These are phyloP conservation scores for Bothrops jararaca DNA, from an alignment of 2,113 vertebrate genomes.

Conservation along the genomic window DNA sequence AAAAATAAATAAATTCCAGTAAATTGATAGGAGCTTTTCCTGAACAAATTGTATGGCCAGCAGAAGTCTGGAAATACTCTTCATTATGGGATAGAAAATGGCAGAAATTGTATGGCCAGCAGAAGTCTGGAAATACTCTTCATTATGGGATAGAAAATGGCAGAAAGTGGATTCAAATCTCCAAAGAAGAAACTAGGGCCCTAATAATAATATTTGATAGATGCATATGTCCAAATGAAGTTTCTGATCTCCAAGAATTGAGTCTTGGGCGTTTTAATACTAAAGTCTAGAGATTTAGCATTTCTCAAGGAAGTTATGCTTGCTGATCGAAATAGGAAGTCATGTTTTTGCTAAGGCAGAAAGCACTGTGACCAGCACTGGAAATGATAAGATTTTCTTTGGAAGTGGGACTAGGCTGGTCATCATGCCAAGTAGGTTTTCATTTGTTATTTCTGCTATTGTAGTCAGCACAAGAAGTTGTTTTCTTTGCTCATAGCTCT, in stretches of 20 bases:
- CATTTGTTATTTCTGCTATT: not conserved
- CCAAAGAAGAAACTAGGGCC: too few relatives aligned
- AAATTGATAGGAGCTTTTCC: not conserved
- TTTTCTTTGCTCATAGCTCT: too few relatives aligned
- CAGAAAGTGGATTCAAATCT: not conserved
- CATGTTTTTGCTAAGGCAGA: conserved; percentile 39
- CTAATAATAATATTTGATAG: too few relatives aligned
- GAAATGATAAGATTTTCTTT: too few relatives aligned
- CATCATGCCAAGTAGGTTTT: not conserved
- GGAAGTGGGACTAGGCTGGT: too few relatives aligned
- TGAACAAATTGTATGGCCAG: not conserved
- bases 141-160: too few relatives aligned
- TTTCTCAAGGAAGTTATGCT: too few relatives aligned
- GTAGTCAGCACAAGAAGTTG: too few relatives aligned
- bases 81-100: not conserved
- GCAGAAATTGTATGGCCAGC: too few relatives aligned
- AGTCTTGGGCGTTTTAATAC: not conserved
- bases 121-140: too few relatives aligned
- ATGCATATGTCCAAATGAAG: not conserved
- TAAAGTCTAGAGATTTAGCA: too few relatives aligned
- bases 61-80: not conserved
- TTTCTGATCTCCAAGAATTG: not conserved
- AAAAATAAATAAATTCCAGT: not conserved
- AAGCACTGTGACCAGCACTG: not conserved
- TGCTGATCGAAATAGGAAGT: too few relatives aligned